Evolutionary conservation across 2,888 invertebrate species (phyloP).

Genomic region (Sycophila texana): DNA sequence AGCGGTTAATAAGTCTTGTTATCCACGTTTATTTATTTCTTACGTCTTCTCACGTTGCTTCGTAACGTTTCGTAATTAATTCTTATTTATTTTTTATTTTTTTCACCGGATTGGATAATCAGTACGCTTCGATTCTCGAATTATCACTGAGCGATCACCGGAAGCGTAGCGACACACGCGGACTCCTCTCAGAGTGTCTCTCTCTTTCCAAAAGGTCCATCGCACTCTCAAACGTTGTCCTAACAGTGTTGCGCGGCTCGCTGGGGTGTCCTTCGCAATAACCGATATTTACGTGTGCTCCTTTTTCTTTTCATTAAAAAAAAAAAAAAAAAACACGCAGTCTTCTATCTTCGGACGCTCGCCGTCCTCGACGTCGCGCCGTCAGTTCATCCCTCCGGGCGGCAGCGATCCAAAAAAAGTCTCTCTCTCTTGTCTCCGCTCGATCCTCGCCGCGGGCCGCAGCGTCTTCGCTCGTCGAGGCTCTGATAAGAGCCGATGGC

Average conservation of each 20-base stretch:
- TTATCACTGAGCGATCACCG: slow-evolving; percentile 39
- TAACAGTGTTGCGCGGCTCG: background rate
- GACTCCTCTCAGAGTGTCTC: background rate
- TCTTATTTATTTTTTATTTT: slow-evolving; percentile 20
- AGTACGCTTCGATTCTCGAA: slow-evolving; percentile 44
- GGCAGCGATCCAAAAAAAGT: no score
- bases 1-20: slow-evolving; percentile 52
- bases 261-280: slow-evolving; percentile 15
- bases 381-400: slow-evolving; percentile 1
- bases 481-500: background rate
- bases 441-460: background rate
- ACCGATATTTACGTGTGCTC: slow-evolving; percentile 23
- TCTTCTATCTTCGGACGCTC: slow-evolving; percentile 56
- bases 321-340: slow-evolving; percentile 51
- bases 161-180: slow-evolving; percentile 6
- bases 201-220: background rate
- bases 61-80: slow-evolving; percentile 25
- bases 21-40: background rate
- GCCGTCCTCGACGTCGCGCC: background rate
- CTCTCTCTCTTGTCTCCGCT: background rate
- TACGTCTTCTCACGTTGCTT: no score
- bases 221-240: background rate
- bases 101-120: slow-evolving; percentile 45
- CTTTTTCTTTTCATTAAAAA: background rate
- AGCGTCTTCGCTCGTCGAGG: background rate